Percentiles rank a stretch among this genome's conserved stretches.
These are phyloP conservation scores for Kradibia gibbosae DNA, from an alignment of 1,140 invertebrate species.

Conservation along the genomic window DNA sequence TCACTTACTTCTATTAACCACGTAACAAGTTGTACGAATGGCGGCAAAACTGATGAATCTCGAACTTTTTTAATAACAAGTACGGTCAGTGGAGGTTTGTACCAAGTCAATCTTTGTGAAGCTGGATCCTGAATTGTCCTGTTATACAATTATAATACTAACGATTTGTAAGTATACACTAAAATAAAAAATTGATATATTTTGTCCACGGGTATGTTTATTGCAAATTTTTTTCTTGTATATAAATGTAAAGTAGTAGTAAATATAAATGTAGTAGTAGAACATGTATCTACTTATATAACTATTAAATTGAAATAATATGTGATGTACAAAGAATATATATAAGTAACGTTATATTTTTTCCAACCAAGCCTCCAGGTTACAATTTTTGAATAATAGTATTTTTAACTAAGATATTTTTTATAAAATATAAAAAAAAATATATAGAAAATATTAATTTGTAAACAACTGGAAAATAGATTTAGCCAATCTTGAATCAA, in stretches of 20 bases:
- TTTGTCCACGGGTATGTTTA: neutral
- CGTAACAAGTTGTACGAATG: conserved; percentile 93
- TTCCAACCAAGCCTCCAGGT: no score
- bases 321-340: neutral
- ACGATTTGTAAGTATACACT: neutral
- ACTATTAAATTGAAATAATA: neutral
- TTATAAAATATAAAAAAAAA: no score
- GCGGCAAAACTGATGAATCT: conserved; percentile 89
- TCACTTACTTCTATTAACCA: conserved; percentile 90
- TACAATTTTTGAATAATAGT: no score
- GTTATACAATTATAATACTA: conserved; percentile 59
- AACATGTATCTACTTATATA: neutral
- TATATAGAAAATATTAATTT: no score
- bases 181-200: neutral
- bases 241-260: no score
- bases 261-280: no score
- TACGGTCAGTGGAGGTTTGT: conserved; percentile 94
- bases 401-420: no score
- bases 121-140: conserved; percentile 98
- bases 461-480: no score
- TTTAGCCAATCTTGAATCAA: no score
- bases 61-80: conserved; percentile 97
- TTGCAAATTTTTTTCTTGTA: neutral
- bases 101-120: conserved; percentile 95
- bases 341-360: no score